Conservation (phyloP, 2,888 invertebrate species). For the Aleiodes testaceus region DNA sequence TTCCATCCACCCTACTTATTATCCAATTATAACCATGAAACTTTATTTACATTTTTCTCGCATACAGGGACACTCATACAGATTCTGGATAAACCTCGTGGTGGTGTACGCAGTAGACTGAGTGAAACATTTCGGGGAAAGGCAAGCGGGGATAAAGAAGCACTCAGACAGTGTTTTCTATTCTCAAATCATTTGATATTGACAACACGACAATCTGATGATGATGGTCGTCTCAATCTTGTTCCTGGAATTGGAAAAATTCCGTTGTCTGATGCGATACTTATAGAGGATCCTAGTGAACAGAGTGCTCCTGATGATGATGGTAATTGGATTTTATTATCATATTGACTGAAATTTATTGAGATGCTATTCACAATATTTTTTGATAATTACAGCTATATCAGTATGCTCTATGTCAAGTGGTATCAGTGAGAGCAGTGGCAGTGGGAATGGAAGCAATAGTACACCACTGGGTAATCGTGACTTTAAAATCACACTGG, state of each 20-base stretch:
- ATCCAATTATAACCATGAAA: neutral
- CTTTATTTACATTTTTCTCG: neutral
- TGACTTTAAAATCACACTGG: slow-evolving; percentile 83
- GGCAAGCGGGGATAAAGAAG: slow-evolving; percentile 78
- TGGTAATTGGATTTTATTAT: slow-evolving; percentile 71
- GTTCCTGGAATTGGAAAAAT: slow-evolving; percentile 88
- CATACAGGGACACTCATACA: slow-evolving; percentile 83
- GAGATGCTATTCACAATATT: neutral
- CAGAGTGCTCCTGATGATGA: slow-evolving; percentile 80
- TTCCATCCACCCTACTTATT: neutral
- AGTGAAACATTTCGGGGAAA: slow-evolving; percentile 75
- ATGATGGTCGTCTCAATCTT: slow-evolving; percentile 90
- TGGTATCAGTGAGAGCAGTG: slow-evolving; percentile 73
- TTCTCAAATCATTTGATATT: slow-evolving; percentile 93
- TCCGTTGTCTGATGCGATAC: slow-evolving; percentile 86
- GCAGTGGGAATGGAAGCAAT: slow-evolving; percentile 60
- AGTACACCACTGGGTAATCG: slow-evolving; percentile 75
- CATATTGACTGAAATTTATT: neutral
- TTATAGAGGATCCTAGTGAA: slow-evolving; percentile 89
- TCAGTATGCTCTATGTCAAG: slow-evolving; percentile 77
- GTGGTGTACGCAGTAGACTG: slow-evolving; percentile 75
- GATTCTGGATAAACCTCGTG: slow-evolving; percentile 78
- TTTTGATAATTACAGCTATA: slow-evolving; percentile 68
- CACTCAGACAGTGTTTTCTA: slow-evolving; percentile 87
- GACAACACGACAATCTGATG: slow-evolving; percentile 82